Evolutionary conservation across 2,113 vertebrate species (phyloP).

Genomic region (Aviceda subcristata): DNA sequence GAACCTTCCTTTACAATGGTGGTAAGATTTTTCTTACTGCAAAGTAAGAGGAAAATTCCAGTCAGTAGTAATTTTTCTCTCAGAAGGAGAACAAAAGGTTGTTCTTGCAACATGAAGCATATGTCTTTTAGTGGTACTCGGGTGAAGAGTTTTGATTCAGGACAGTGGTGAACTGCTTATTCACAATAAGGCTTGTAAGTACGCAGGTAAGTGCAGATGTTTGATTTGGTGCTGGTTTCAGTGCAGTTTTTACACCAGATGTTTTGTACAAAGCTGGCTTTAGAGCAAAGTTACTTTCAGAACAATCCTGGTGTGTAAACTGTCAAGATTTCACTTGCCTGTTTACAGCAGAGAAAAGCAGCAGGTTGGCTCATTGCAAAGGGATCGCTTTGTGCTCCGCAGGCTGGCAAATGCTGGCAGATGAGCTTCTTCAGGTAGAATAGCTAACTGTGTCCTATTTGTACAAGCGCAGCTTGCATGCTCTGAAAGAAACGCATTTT

Average conservation of each 20-base stretch:
- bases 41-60: not conserved
- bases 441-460: not conserved
- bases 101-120: not conserved
- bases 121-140: not conserved
- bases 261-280: not conserved
- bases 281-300: not conserved
- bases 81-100: not conserved
- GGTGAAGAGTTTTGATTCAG: not conserved
- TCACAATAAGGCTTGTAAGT: not conserved
- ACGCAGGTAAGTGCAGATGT: not conserved
- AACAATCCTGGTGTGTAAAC: not conserved
- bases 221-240: not conserved
- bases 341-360: not conserved
- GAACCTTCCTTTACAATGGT: not conserved
- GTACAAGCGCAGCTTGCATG: not conserved
- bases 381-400: not conserved
- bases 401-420: not conserved
- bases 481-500: not conserved
- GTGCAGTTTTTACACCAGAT: not conserved
- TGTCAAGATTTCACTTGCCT: not conserved
- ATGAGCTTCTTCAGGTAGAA: not conserved
- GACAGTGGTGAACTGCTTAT: not conserved
- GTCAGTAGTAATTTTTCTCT: not conserved
- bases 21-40: not conserved
- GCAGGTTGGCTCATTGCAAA: not conserved